Percentiles rank a stretch among this genome's conserved stretches.
phyloP scores from a whole-genome alignment of 2,888 invertebrate species.

The Cosmorhoe ocellata region DNA sequence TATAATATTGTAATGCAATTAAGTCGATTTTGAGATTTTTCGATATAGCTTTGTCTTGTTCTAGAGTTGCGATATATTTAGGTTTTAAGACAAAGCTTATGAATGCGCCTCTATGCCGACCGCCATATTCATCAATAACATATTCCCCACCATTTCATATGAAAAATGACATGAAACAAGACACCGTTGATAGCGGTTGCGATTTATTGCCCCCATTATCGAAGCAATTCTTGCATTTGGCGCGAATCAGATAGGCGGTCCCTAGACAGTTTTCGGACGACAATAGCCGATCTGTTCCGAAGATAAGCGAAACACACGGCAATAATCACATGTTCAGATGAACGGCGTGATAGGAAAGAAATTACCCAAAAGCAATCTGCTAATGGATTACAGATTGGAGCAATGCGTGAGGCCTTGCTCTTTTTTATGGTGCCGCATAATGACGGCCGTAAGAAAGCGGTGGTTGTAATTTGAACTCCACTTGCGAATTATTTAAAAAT shows the following conservation, averaged over 20 bases:
- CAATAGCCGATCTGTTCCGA: conserved; percentile 53
- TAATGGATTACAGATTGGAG: conserved; percentile 29
- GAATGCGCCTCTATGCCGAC: no score
- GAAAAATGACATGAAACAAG: conserved; percentile 47
- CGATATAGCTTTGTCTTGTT: no score
- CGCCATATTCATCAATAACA: neutral
- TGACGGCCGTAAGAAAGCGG: neutral
- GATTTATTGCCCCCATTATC: conserved; percentile 62
- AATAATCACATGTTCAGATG: conserved; percentile 43
- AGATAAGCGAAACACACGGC: conserved; percentile 57
- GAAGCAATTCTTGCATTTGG: conserved; percentile 57
- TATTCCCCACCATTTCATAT: conserved; percentile 14
- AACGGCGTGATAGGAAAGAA: conserved; percentile 34
- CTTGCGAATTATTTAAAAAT: no score
- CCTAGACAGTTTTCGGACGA: conserved; percentile 43
- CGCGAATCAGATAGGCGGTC: conserved; percentile 47
- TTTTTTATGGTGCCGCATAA: neutral
- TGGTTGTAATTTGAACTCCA: neutral
- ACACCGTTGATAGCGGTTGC: conserved; percentile 48
- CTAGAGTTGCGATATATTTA: no score
- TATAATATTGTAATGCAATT: no score
- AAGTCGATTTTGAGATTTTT: no score
- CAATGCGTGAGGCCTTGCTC: neutral
- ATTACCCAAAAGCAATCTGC: conserved; percentile 36
- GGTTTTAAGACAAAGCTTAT: neutral